These are phyloP conservation scores for Pogonus chalceus DNA, from an alignment of 1,140 invertebrate species.

Conservation along the genomic window DNA sequence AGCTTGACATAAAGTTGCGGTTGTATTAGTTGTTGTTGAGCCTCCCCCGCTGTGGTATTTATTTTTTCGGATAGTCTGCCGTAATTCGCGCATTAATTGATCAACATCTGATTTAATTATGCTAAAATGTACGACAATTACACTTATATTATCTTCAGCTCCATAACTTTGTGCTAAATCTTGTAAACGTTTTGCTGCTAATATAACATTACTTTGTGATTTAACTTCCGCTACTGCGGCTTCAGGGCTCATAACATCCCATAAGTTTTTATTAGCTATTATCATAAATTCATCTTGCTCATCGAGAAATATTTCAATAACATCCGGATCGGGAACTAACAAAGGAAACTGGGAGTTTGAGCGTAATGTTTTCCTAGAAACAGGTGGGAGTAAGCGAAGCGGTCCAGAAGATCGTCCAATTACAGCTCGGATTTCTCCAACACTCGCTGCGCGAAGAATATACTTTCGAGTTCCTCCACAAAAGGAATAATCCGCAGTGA, in stretches of 20 bases:
- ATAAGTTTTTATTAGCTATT: conserved; percentile 65
- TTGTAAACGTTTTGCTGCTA: conserved; percentile 70
- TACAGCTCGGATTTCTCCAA: conserved; percentile 61
- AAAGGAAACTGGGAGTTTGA: conserved; percentile 53
- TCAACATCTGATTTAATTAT: conserved; percentile 54
- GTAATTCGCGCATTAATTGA: conserved; percentile 61
- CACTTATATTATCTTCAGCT: conserved; percentile 67
- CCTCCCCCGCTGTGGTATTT: conserved; percentile 36
- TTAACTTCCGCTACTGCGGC: conserved; percentile 65
- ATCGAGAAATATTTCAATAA: conserved; percentile 61
- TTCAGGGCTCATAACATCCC: conserved; percentile 63
- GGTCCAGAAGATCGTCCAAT: conserved; percentile 54
- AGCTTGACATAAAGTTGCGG: conserved; percentile 35
- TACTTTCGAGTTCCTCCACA: conserved; percentile 39
- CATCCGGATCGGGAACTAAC: conserved; percentile 60
- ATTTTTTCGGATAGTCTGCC: conserved; percentile 55
- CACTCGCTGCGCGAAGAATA: conserved; percentile 57
- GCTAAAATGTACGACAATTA: conserved; percentile 62
- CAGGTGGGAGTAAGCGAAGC: conserved; percentile 43
- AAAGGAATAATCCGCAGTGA: conserved; percentile 37
- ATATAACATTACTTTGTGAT: conserved; percentile 59
- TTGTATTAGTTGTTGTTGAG: conserved; percentile 30
- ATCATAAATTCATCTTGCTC: conserved; percentile 75
- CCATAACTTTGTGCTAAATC: conserved; percentile 75
- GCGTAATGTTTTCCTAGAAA: conserved; percentile 47